phyloP scores from a whole-genome alignment of 30 jellyfish, hydroid and myxozoan species.

The Aurelia sp. region DNA sequence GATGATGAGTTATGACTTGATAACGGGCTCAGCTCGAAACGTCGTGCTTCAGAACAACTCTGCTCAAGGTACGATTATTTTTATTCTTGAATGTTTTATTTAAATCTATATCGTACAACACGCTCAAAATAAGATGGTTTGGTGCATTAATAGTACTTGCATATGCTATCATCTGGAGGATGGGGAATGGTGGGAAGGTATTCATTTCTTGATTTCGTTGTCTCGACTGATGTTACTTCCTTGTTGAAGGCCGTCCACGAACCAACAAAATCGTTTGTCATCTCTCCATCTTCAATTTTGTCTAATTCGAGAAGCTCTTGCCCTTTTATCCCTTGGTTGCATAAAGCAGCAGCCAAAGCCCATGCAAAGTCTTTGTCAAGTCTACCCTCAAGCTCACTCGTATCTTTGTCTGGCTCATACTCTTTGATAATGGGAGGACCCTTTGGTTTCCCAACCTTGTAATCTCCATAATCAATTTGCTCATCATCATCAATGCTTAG shows the following conservation, averaged over 20 bases:
- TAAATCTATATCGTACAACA: too few species aligned
- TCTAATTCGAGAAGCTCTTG: constrained; percentile 35
- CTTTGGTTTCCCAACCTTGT: constrained; percentile 38
- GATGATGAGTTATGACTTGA: too few species aligned
- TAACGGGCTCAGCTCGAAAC: too few species aligned
- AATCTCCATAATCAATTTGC: constrained; percentile 62
- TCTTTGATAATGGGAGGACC: constrained; percentile 48
- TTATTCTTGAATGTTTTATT: too few species aligned
- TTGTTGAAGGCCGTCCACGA: constrained; percentile 60
- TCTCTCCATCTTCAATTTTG: constrained; percentile 38
- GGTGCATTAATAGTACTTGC: too few species aligned
- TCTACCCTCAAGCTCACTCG: constrained; percentile 63
- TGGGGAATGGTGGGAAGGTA: constrained; percentile 67
- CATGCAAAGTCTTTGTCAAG: constrained; percentile 63
- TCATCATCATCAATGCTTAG: constrained; percentile 42
- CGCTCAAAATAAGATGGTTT: too few species aligned
- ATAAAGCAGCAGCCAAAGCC: constrained; percentile 69
- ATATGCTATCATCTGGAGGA: constrained; percentile 57
- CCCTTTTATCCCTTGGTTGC: constrained; percentile 37
- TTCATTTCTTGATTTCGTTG: constrained; percentile 57
- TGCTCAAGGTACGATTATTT: too few species aligned
- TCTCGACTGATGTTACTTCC: constrained; percentile 65
- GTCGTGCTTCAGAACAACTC: too few species aligned
- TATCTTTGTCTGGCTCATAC: constrained; percentile 55
- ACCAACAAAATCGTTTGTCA: constrained; percentile 45